These are phyloP conservation scores for Sarcophilus harrisii DNA, from an alignment of 2,797 vertebrate genomes.

Conservation along the genomic window DNA sequence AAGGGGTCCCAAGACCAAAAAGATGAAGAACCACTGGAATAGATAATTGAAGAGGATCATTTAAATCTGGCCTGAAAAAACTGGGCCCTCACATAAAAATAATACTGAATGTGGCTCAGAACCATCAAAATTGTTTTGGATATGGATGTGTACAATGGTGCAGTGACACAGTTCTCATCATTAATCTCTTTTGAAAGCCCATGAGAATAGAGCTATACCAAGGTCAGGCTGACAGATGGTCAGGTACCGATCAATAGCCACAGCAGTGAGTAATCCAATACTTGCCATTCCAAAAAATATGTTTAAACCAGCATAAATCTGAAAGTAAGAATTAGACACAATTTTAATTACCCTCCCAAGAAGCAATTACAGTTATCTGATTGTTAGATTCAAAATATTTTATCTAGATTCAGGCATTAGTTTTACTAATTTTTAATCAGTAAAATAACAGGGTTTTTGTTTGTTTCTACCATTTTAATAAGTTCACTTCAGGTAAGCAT, in stretches of 20 bases:
- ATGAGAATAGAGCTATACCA: conserved; percentile 84
- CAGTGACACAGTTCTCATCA: background rate
- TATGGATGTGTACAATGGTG: background rate
- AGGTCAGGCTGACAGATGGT: conserved; percentile 94
- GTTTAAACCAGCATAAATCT: conserved; percentile 98
- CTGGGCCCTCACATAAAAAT: background rate
- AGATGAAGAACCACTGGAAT: background rate
- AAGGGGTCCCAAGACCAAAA: background rate
- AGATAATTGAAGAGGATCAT: background rate
- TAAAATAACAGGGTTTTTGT: background rate
- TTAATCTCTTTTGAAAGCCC: background rate
- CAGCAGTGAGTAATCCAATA: conserved; percentile 95
- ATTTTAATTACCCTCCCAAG: conserved; percentile 30
- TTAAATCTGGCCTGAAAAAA: background rate
- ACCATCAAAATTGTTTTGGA: conserved; percentile 5
- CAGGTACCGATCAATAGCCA: conserved; percentile 95
- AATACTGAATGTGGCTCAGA: background rate
- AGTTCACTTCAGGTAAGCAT: conserved; percentile 9
- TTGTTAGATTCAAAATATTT: background rate
- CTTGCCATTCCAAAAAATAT: conserved; percentile 99
- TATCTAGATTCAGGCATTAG: background rate
- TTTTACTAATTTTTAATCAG: conserved; percentile 35
- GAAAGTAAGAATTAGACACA: conserved; percentile 73
- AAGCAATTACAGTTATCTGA: conserved; percentile 41
- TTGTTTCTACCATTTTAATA: conserved; percentile 38